Evolutionary conservation across 2,113 vertebrate species (phyloP), one percentile per base, ranked within the genome.

Genomic region (Laticauda colubrina): DNA sequence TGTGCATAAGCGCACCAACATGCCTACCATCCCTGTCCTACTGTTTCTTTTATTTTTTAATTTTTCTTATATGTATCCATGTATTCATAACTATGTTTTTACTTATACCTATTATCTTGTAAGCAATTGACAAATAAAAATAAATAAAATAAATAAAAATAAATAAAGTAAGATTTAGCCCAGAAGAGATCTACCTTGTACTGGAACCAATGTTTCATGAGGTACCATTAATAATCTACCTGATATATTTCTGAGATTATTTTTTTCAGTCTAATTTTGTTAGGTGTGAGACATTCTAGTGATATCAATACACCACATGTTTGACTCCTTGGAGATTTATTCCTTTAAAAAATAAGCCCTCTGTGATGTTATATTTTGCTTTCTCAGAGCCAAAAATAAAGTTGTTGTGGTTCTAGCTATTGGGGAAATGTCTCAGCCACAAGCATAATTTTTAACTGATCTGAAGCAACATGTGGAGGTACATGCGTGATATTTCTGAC

Each of bases 351-450:
- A n/a, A 69, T 57, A 64, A 64, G 29, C 0, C 24, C 21, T 54
- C 21, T 85, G 7, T 86, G 89, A 85, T 93, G 34, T 89, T 88
- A 89, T 29, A 45, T 6, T 43, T 93, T 93, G 64, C 69, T 93
- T 85, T 48, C 54, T 87, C 15, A 21, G 56, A 93, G 75, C n/a
- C 92, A 61, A 87, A 93, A 93, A 93, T 86, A 64, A 90, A 39
- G n/a, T 90, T 90, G 92, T 45, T 90, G 92, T 93, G 88, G 56
- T 93, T 93, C 61, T 81, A 61, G n/a, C 55, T 61, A 87, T 56
- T 29, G 45, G 55, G 10, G 55, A 90, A 93, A 64, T 90, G 86
- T 90, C 56, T 86, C 75, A 29, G 61, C 23, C 2, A 81, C 24
- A 23, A 88, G 14, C 88, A 43, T 39, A 90, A 29, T 21, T 34